phyloP scores from a whole-genome alignment of 2,113 vertebrate genomes.

The Anseranas semipalmata region DNA sequence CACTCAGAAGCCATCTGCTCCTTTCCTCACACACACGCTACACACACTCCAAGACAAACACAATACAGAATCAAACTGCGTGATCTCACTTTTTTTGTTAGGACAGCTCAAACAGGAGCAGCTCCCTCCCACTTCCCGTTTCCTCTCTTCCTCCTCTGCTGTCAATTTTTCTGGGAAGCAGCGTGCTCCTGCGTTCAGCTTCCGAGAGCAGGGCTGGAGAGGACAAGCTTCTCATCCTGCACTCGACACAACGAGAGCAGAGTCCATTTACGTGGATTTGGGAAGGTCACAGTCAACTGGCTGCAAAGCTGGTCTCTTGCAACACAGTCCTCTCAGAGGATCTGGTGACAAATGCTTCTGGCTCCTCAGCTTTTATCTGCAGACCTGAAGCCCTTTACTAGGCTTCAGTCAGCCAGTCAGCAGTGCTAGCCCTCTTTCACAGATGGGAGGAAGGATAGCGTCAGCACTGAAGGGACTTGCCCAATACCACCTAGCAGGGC shows the following conservation, averaged over 20 bases:
- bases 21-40: background rate
- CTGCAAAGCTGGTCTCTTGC: background rate
- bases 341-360: background rate
- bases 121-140: background rate
- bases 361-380: background rate
- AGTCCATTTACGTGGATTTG: background rate
- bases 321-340: background rate
- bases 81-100: background rate
- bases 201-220: background rate
- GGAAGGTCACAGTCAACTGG: background rate
- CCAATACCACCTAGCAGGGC: background rate
- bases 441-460: background rate
- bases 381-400: background rate
- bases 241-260: background rate
- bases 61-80: background rate
- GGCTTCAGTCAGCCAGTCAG: background rate
- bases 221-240: background rate
- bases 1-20: conserved; percentile 51
- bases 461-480: background rate
- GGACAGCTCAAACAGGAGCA: background rate
- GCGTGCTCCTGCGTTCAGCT: background rate
- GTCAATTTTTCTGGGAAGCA: background rate
- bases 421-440: background rate
- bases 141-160: background rate
- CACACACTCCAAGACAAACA: conserved; percentile 25